Percentiles rank a stretch among this genome's conserved stretches.
Conservation (phyloP, 2,113 vertebrate species). For the Drymodes brunneopygia region DNA sequence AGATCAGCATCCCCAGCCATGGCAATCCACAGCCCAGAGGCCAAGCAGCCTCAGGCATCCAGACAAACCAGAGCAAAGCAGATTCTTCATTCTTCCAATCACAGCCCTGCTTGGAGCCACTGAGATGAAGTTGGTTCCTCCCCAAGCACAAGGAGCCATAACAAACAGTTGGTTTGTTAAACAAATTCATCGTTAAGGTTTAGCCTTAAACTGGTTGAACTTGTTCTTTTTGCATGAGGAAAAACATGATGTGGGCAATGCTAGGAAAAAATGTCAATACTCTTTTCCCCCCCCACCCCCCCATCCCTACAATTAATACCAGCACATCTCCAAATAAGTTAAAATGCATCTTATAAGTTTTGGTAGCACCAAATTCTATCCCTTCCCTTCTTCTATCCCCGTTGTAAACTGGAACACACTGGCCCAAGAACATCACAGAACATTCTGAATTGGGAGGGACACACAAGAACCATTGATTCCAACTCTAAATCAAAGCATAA, state of each 20-base stretch:
- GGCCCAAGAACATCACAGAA: background rate
- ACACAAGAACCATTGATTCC: background rate
- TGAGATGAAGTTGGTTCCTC: background rate
- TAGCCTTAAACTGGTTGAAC: background rate
- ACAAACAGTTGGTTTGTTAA: background rate
- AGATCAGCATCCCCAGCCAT: background rate
- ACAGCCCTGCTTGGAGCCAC: background rate
- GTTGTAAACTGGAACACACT: background rate
- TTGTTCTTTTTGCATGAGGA: background rate
- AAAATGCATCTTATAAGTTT: background rate
- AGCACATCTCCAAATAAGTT: slow-evolving; percentile 11
- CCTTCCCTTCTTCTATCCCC: slow-evolving; percentile 31
- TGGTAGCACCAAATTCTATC: slow-evolving; percentile 63
- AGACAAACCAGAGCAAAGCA: background rate
- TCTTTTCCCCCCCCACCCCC: background rate
- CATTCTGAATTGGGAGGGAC: background rate
- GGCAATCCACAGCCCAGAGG: background rate
- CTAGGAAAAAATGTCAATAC: background rate
- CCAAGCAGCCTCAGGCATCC: background rate
- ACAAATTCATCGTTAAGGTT: background rate
- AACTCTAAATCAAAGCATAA: background rate
- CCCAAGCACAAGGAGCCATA: background rate
- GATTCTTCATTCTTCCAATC: background rate
- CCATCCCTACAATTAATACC: background rate
- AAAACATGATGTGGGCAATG: background rate